A percentile compares a stretch with the other conserved stretches of the same genome.
Conservation (phyloP, 1,140 invertebrate genomes). For the Cyphomyrmex costatus region DNA sequence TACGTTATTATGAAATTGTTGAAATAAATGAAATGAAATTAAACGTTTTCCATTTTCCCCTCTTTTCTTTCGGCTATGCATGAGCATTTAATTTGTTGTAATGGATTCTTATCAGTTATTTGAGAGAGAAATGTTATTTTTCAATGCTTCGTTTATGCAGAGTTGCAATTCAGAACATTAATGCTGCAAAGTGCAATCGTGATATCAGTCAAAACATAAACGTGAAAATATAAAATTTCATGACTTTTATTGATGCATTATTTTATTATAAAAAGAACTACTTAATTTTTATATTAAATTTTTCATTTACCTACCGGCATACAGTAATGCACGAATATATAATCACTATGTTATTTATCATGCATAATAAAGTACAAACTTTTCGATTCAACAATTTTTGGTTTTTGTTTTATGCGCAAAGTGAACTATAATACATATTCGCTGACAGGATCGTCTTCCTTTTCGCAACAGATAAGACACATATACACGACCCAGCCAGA, state of each 20-base stretch:
- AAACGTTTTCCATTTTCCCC: slow-evolving; percentile 79
- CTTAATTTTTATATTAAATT: slow-evolving; percentile 58
- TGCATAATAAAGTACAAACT: slow-evolving; percentile 74
- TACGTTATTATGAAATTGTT: slow-evolving; percentile 88
- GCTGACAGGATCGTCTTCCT: slow-evolving; percentile 57
- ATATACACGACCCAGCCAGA: too few relatives aligned
- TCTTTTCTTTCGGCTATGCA: slow-evolving; percentile 43
- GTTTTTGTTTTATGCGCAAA: slow-evolving; percentile 43
- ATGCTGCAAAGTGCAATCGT: not conserved
- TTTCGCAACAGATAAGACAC: slow-evolving; percentile 55
- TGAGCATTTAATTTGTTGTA: not conserved
- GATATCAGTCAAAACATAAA: slow-evolving; percentile 1
- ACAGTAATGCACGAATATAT: slow-evolving; percentile 55
- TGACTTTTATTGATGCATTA: slow-evolving; percentile 66
- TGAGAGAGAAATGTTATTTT: not conserved
- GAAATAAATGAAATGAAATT: slow-evolving; percentile 87
- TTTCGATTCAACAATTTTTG: slow-evolving; percentile 60
- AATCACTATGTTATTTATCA: slow-evolving; percentile 50
- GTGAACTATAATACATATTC: slow-evolving; percentile 50
- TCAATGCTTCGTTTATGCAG: not conserved
- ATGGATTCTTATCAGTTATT: not conserved
- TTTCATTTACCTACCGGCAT: slow-evolving; percentile 54
- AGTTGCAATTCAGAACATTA: not conserved
- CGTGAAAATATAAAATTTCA: slow-evolving; percentile 46
- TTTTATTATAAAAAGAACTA: slow-evolving; percentile 72